Percentiles rank a stretch among this genome's conserved stretches.
Evolutionary conservation across 1,140 invertebrate species (phyloP).

Genomic region (Chrysopa pallens): DNA sequence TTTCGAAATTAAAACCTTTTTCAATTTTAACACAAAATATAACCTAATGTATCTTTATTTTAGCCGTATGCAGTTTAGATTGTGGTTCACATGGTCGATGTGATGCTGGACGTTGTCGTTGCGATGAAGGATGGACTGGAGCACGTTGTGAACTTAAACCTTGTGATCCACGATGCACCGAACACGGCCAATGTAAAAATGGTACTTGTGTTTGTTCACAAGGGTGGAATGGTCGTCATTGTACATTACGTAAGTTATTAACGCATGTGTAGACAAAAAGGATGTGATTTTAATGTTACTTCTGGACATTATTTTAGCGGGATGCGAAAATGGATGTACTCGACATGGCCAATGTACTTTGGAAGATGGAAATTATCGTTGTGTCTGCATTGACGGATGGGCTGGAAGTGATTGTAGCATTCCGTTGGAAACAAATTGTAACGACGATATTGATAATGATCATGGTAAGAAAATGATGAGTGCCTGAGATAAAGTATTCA

Average conservation of each 20-base stretch:
- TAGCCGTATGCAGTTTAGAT: conserved; percentile 77
- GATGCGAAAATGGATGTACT: conserved; percentile 85
- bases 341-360: conserved; percentile 76
- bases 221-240: conserved; percentile 95
- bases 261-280: conserved; percentile 2
- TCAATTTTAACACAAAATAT: neutral
- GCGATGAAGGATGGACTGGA: conserved; percentile 81
- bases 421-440: conserved; percentile 78
- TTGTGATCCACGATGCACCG: conserved; percentile 79
- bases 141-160: conserved; percentile 74
- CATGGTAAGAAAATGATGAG: no score
- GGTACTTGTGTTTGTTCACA: conserved; percentile 91
- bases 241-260: conserved; percentile 73
- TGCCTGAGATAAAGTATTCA: no score
- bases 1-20: neutral
- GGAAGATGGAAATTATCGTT: conserved; percentile 73
- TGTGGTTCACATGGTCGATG: conserved; percentile 83
- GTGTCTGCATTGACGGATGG: conserved; percentile 81
- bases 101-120: conserved; percentile 74
- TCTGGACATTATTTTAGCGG: conserved; percentile 44
- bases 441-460: conserved; percentile 91
- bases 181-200: conserved; percentile 92
- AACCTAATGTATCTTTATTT: conserved; percentile 8
- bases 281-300: conserved; percentile 7
- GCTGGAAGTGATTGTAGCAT: conserved; percentile 83